Percentiles rank a stretch among this genome's conserved stretches.
Conservation (phyloP, 2,113 vertebrate species). For the Spilogale gracilis region DNA sequence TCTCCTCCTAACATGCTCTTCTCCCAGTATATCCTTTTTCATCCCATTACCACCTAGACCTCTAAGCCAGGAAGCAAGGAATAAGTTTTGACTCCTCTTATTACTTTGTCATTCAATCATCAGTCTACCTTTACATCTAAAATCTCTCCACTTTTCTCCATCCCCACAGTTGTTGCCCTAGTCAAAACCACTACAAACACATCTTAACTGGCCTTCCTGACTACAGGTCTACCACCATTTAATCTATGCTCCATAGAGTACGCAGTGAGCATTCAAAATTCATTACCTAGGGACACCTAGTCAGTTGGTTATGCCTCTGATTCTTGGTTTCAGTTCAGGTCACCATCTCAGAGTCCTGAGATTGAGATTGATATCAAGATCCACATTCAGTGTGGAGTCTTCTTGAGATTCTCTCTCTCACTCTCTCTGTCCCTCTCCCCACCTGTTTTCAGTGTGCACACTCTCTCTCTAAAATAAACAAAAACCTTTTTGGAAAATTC, state of each 20-base stretch:
- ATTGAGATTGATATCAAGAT: neutral
- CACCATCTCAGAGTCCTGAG: neutral
- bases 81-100: neutral
- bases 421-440: neutral
- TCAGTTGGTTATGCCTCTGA: neutral
- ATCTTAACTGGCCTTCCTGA: conserved; percentile 31
- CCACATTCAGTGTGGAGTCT: neutral
- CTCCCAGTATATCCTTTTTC: neutral
- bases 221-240: neutral
- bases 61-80: neutral
- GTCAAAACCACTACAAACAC: neutral
- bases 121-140: conserved; percentile 34
- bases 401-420: neutral
- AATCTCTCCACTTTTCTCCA: neutral
- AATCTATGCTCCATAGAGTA: neutral
- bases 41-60: neutral
- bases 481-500: neutral
- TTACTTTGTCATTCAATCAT: neutral
- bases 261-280: neutral
- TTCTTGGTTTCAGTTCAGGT: neutral
- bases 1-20: neutral
- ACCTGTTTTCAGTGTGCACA: neutral
- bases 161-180: neutral
- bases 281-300: neutral
- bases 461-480: neutral